phyloP scores from a whole-genome alignment of 2,888 invertebrate species.

The Augiades crinisus region DNA sequence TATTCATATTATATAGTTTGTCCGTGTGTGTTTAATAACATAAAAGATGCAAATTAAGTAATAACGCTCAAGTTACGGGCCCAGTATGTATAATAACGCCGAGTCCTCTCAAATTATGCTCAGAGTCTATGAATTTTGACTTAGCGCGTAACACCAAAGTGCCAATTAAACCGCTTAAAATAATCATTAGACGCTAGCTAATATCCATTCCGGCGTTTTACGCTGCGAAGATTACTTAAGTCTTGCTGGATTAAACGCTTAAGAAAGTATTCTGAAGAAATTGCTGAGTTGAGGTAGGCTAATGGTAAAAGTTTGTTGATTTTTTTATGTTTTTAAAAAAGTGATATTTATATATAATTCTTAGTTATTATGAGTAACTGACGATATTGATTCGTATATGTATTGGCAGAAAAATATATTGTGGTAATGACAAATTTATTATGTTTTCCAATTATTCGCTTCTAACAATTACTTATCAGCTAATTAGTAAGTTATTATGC shows the following conservation, averaged over 20 bases:
- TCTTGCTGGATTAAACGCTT: background rate
- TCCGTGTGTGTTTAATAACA: no score
- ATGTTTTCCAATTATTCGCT: no score
- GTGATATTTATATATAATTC: no score
- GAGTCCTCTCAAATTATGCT: conserved; percentile 14
- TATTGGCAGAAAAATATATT: no score
- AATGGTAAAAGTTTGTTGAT: no score
- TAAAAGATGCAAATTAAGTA: conserved; percentile 9
- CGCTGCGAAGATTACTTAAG: conserved; percentile 22
- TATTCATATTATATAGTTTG: no score
- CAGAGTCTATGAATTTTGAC: conserved; percentile 17
- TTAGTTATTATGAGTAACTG: no score
- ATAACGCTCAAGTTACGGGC: conserved; percentile 6
- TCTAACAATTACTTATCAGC: no score
- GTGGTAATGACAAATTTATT: no score
- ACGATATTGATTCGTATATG: no score
- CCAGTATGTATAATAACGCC: conserved; percentile 7
- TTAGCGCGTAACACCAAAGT: conserved; percentile 10
- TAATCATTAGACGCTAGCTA: conserved; percentile 24
- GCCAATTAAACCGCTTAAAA: conserved; percentile 24
- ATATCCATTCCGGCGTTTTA: conserved; percentile 18
- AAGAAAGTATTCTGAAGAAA: conserved; percentile 4
- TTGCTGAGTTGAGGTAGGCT: background rate
- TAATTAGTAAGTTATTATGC: no score
- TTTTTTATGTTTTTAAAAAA: no score